These are phyloP conservation scores for Drosophila nigricruria DNA, from an alignment of 2,888 invertebrate species.

Conservation along the genomic window DNA sequence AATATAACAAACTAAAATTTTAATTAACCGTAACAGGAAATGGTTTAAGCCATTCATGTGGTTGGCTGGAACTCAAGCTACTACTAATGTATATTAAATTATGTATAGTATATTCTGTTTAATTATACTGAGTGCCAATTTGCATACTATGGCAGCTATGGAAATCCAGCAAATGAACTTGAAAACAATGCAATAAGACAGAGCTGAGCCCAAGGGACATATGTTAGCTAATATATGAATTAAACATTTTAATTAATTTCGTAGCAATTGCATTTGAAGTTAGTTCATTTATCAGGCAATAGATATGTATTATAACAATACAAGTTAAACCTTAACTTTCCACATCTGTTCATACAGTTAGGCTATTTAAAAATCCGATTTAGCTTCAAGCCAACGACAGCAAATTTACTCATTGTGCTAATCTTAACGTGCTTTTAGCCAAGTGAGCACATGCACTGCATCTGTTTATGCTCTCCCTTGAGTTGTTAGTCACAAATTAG, in stretches of 20 bases:
- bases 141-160: not conserved
- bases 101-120: not conserved
- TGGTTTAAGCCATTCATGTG: not conserved
- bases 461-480: not conserved
- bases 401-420: conserved; percentile 1
- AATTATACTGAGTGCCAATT: conserved; percentile 3
- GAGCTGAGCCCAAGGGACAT: not conserved
- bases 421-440: not conserved
- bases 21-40: conserved; percentile 15
- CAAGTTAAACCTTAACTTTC: too few species aligned
- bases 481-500: conserved; percentile 17
- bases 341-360: too few species aligned
- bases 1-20: conserved; percentile 11
- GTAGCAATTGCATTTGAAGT: not conserved
- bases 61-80: not conserved
- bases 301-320: too few species aligned
- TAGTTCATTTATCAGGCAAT: not conserved
- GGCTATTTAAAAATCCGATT: not conserved
- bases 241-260: not conserved
- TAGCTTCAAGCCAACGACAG: not conserved
- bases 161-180: too few species aligned
- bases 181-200: not conserved
- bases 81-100: not conserved
- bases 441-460: not conserved
- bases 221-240: not conserved